Percentiles rank a stretch among this genome's conserved stretches.
Conservation (phyloP, 2,113 vertebrate genomes). For the Pavo muticus region DNA sequence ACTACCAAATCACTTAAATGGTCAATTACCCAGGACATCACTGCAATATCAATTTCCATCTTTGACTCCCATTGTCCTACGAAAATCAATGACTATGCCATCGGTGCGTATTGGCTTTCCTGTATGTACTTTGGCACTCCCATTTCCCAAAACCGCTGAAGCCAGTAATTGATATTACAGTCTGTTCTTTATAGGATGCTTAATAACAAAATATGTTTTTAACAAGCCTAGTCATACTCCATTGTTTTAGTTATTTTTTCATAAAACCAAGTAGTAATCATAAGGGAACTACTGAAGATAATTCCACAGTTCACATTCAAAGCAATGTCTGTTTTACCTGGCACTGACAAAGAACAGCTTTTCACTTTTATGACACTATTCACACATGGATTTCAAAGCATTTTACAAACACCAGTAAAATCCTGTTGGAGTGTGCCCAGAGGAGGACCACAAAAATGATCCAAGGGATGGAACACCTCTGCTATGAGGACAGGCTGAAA, state of each 20-base stretch:
- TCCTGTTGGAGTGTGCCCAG: neutral
- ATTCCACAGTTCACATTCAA: neutral
- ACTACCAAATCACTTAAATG: neutral
- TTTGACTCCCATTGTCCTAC: slow-evolving; percentile 21
- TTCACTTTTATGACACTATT: neutral
- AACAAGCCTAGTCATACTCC: slow-evolving; percentile 39
- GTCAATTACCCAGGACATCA: slow-evolving; percentile 57
- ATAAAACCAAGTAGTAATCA: slow-evolving; percentile 7
- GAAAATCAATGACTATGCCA: slow-evolving; percentile 48
- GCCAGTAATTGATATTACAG: slow-evolving; percentile 53
- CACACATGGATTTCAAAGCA: neutral
- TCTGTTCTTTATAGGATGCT: slow-evolving; percentile 13
- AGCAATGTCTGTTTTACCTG: neutral
- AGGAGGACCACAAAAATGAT: too few species aligned
- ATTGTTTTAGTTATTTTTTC: slow-evolving; percentile 60
- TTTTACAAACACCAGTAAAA: neutral
- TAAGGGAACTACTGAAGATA: neutral
- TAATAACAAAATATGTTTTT: slow-evolving; percentile 51
- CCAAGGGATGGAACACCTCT: too few species aligned
- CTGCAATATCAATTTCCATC: slow-evolving; percentile 47
- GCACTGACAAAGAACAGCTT: neutral
- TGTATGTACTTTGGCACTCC: neutral
- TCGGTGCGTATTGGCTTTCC: slow-evolving; percentile 20
- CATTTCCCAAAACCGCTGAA: slow-evolving; percentile 16
- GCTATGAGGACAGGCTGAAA: too few species aligned